phyloP scores from a whole-genome alignment of 2,888 invertebrate species.

The Pedicia rivosa region DNA sequence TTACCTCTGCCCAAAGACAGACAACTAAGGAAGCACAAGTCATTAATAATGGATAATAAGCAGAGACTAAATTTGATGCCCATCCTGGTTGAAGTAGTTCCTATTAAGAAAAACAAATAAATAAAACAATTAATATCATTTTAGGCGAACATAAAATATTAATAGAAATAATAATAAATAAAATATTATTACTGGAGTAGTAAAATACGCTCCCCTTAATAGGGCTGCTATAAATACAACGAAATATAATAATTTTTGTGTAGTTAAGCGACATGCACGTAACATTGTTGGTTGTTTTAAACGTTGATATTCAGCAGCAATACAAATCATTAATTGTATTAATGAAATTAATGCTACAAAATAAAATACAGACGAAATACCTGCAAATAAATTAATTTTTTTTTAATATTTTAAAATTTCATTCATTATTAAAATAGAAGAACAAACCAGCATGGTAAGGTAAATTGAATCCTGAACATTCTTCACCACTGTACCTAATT shows the following conservation, averaged over 20 bases:
- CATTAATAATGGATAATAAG: constrained; percentile 78
- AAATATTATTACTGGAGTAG: constrained; percentile 59
- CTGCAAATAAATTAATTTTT: constrained; percentile 20
- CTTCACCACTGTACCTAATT: constrained; percentile 70
- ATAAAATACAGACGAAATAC: constrained; percentile 62
- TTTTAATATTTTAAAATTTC: no score
- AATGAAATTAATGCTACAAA: constrained; percentile 70
- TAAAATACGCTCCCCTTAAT: constrained; percentile 76
- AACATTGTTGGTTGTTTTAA: constrained; percentile 70
- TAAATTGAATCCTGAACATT: constrained; percentile 68
- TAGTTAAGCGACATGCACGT: constrained; percentile 72
- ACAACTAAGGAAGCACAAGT: constrained; percentile 81
- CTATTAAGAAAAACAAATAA: constrained; percentile 32
- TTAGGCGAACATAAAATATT: constrained; percentile 3
- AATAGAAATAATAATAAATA: constrained; percentile 7
- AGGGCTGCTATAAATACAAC: constrained; percentile 74
- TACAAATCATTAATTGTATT: constrained; percentile 69
- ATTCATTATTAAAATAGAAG: not conserved
- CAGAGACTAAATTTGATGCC: constrained; percentile 73
- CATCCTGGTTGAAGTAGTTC: constrained; percentile 66
- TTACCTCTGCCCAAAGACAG: constrained; percentile 89
- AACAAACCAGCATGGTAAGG: constrained; percentile 48
- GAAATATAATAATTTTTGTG: constrained; percentile 77
- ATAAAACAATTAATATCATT: not conserved
- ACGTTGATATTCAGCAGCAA: constrained; percentile 64